These are phyloP conservation scores for Dinocampus coccinellae DNA, from an alignment of 2,888 invertebrate species.

Conservation along the genomic window DNA sequence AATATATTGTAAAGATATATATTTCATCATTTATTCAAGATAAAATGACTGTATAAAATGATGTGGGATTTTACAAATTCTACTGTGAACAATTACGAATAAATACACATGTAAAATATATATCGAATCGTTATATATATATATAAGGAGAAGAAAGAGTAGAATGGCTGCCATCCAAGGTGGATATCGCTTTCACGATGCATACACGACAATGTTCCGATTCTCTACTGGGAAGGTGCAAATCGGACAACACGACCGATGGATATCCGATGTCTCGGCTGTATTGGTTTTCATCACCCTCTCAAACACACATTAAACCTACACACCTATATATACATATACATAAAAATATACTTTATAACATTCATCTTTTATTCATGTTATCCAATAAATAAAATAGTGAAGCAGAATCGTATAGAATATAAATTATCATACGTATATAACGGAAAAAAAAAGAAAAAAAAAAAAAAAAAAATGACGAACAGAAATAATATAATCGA, in stretches of 20 bases:
- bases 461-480: too few relatives aligned
- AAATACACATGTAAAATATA: not conserved
- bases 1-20: too few relatives aligned
- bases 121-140: not conserved
- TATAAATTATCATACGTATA: not conserved
- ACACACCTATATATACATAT: not conserved
- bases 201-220: constrained; percentile 15
- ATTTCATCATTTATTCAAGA: too few relatives aligned
- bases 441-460: too few relatives aligned
- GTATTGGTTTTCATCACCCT: constrained; percentile 19
- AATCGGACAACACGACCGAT: constrained; percentile 25
- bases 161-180: constrained; percentile 31
- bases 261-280: constrained; percentile 21
- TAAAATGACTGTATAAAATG: too few relatives aligned
- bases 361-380: not conserved
- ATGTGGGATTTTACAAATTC: constrained; percentile 20
- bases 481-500: not conserved
- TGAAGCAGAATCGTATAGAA: not conserved
- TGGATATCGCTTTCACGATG: constrained; percentile 32
- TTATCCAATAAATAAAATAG: not conserved
- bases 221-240: constrained; percentile 22
- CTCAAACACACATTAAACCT: not conserved
- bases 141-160: not conserved
- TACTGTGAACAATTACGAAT: constrained; percentile 24
- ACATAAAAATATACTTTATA: not conserved